Conservation (phyloP, 2,888 invertebrate genomes). For the Plusia festucae region DNA sequence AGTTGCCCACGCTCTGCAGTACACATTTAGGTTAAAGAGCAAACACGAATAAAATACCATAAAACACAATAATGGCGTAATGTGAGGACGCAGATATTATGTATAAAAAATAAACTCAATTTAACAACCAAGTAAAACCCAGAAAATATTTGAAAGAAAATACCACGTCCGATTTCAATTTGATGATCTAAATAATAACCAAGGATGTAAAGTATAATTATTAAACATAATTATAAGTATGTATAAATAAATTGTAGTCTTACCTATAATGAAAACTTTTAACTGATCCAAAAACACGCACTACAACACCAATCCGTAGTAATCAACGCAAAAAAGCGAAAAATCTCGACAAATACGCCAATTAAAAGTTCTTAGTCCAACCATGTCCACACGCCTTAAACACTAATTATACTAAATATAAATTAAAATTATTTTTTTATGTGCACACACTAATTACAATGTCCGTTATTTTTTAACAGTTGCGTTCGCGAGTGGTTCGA, state of each 20-base stretch:
- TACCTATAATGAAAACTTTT: conserved; percentile 59
- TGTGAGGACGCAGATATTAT: neutral
- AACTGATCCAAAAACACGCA: conserved; percentile 65
- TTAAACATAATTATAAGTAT: neutral
- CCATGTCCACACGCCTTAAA: conserved; percentile 60
- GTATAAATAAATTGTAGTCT: conserved; percentile 34
- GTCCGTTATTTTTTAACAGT: conserved; percentile 57
- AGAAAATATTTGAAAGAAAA: too few relatives aligned
- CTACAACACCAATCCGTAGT: conserved; percentile 65
- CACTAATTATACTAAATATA: conserved; percentile 26
- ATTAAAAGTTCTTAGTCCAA: conserved; percentile 60
- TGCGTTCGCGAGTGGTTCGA: conserved; percentile 69
- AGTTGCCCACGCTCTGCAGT: neutral
- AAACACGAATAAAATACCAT: neutral
- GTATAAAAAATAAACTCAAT: neutral
- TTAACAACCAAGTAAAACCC: too few relatives aligned
- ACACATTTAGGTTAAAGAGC: neutral
- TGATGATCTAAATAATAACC: neutral
- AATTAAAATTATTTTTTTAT: conserved; percentile 33
- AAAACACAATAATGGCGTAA: neutral
- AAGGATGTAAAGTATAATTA: neutral
- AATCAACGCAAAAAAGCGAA: conserved; percentile 59
- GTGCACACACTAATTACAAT: conserved; percentile 45
- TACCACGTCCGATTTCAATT: neutral
- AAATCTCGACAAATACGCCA: conserved; percentile 60